Percentiles rank a stretch among this genome's conserved stretches.
These are phyloP conservation scores for Eudorcas thomsonii DNA, from an alignment of 2,113 vertebrate genomes.

Conservation along the genomic window DNA sequence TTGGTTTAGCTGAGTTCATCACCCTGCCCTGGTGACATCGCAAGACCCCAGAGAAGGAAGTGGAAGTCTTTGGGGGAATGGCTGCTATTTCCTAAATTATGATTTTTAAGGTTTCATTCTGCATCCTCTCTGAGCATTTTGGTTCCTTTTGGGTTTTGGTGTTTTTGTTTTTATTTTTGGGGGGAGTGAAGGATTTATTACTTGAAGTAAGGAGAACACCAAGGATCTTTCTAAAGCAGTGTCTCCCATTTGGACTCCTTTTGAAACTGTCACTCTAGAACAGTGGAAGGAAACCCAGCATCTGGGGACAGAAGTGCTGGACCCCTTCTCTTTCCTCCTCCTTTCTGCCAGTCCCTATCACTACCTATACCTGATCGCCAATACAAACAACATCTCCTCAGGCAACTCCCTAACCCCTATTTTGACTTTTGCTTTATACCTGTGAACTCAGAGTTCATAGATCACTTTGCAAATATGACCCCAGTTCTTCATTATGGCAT, in stretches of 20 bases:
- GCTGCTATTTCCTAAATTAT: background rate
- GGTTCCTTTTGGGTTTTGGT: background rate
- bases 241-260: background rate
- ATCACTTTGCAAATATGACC: background rate
- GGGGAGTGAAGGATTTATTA: background rate
- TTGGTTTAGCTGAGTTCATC: fast-evolving
- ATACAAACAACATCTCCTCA: background rate
- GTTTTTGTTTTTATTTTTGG: background rate
- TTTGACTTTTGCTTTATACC: background rate
- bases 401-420: background rate
- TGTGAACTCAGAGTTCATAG: background rate
- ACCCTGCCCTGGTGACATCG: background rate
- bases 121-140: no score
- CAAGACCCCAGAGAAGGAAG: background rate
- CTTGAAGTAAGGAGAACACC: background rate
- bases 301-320: background rate
- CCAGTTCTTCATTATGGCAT: background rate
- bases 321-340: background rate
- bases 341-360: background rate
- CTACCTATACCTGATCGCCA: background rate
- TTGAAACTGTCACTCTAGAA: background rate
- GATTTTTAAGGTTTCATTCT: background rate
- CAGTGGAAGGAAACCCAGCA: background rate
- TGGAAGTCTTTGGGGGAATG: background rate
- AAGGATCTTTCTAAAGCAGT: no score